Percentiles rank a stretch among this genome's conserved stretches.
Conservation (phyloP, 53 echinoderm and acorn worm species). For the Stichopus horrens region DNA sequence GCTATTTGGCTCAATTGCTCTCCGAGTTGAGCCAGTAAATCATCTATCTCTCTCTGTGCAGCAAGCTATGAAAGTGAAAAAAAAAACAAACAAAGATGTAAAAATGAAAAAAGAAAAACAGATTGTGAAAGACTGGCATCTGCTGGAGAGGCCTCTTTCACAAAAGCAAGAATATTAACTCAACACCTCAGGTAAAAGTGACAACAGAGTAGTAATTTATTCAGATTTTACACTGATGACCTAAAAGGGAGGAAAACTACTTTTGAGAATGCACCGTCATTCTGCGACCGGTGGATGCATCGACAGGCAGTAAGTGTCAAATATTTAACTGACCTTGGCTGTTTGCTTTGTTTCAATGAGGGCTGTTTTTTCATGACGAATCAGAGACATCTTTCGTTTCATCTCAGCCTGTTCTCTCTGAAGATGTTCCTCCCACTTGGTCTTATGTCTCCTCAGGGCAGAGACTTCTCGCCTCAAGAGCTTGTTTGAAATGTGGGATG, state of each 20-base stretch:
- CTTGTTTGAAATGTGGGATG: slow-evolving; percentile 84
- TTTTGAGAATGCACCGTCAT: no score
- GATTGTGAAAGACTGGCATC: no score
- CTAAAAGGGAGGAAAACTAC: no score
- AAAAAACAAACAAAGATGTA: not conserved
- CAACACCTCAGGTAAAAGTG: no score
- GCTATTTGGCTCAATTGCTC: slow-evolving; percentile 83
- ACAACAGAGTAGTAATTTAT: no score
- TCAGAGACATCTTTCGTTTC: slow-evolving; percentile 26
- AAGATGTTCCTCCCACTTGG: slow-evolving; percentile 51
- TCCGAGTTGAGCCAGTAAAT: slow-evolving; percentile 73
- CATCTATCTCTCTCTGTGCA: slow-evolving; percentile 65
- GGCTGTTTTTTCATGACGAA: not conserved
- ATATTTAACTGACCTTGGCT: slow-evolving; percentile 13
- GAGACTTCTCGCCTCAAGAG: slow-evolving; percentile 76
- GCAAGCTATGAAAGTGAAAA: slow-evolving; percentile 51
- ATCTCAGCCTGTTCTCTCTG: slow-evolving; percentile 25
- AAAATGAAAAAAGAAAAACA: no score
- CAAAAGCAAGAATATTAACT: no score
- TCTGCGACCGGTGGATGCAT: no score
- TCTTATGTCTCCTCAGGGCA: slow-evolving; percentile 49
- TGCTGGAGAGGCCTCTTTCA: no score
- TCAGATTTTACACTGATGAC: no score
- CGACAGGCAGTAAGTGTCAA: not conserved
- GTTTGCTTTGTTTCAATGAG: not conserved